Evolutionary conservation across 2,113 vertebrate species (phyloP).

Genomic region (Alouatta palliata): DNA sequence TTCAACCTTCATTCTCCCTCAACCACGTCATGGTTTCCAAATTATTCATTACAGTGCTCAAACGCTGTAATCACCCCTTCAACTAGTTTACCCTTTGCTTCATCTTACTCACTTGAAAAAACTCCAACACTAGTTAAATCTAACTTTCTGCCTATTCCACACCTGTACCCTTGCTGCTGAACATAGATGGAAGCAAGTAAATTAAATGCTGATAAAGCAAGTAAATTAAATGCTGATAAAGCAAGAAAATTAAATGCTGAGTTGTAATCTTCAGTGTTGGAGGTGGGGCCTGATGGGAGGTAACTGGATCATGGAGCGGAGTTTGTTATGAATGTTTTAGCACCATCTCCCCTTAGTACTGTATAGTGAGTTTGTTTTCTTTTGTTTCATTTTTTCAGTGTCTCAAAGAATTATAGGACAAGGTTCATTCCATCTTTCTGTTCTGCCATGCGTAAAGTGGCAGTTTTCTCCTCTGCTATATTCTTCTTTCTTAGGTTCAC

Average conservation of each 20-base stretch:
- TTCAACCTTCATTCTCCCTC: not conserved
- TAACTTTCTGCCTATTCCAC: not conserved
- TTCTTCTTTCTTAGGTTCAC: constrained; percentile 1
- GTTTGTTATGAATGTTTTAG: no score
- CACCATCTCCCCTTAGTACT: no score
- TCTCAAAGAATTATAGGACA: constrained; percentile 24
- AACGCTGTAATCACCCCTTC: not conserved
- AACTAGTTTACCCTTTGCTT: not conserved
- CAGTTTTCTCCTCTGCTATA: not conserved
- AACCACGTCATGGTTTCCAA: not conserved
- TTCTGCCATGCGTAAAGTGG: not conserved
- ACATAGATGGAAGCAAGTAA: not conserved
- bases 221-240: no score
- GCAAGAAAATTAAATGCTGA: no score
- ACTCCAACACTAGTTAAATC: not conserved
- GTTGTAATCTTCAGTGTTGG: no score
- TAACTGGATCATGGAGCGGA: no score
- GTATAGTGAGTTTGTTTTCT: not conserved
- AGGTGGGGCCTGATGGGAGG: no score
- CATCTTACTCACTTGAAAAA: not conserved
- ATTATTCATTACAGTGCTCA: not conserved
- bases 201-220: no score
- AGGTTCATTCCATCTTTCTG: not conserved
- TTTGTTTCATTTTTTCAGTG: not conserved
- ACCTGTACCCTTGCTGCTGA: not conserved